These are phyloP conservation scores for Tragelaphus buxtoni DNA, from an alignment of 2,113 vertebrate species.

Conservation along the genomic window DNA sequence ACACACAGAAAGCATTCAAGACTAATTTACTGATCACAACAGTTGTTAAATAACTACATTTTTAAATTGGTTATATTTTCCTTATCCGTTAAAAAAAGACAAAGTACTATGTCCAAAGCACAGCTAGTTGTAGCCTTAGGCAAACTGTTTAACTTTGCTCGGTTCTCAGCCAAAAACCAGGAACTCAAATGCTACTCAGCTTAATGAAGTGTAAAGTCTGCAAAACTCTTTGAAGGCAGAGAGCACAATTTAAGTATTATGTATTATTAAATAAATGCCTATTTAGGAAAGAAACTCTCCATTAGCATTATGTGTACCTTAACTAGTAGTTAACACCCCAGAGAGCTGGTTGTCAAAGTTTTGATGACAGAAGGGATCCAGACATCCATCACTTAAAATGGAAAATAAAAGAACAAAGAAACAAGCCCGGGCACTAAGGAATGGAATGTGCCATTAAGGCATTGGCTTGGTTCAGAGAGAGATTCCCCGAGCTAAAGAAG, in stretches of 20 bases:
- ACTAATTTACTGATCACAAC: not conserved
- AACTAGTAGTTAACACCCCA: not conserved
- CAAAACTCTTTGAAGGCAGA: constrained; percentile 37
- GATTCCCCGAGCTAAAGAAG: constrained; percentile 60
- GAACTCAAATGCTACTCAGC: not conserved
- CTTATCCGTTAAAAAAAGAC: constrained; percentile 15
- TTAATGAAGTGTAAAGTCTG: not conserved
- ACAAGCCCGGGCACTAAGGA: not conserved
- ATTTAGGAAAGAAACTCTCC: constrained; percentile 3
- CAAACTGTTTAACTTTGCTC: constrained; percentile 1
- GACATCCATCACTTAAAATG: constrained; percentile 19
- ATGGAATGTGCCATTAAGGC: not conserved
- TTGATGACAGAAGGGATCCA: not conserved
- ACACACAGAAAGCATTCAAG: not conserved
- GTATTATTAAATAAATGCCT: constrained; percentile 27
- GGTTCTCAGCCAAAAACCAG: not conserved
- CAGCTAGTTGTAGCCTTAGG: not conserved
- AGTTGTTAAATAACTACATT: not conserved
- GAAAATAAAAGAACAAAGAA: constrained; percentile 55
- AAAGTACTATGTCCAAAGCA: not conserved
- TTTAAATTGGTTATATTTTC: not conserved
- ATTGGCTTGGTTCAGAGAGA: not conserved
- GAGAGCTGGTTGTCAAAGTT: not conserved
- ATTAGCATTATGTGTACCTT: not conserved
- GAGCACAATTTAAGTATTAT: not conserved